Conservation (phyloP, 2,888 invertebrate species). For the Eupithecia abbreviata region DNA sequence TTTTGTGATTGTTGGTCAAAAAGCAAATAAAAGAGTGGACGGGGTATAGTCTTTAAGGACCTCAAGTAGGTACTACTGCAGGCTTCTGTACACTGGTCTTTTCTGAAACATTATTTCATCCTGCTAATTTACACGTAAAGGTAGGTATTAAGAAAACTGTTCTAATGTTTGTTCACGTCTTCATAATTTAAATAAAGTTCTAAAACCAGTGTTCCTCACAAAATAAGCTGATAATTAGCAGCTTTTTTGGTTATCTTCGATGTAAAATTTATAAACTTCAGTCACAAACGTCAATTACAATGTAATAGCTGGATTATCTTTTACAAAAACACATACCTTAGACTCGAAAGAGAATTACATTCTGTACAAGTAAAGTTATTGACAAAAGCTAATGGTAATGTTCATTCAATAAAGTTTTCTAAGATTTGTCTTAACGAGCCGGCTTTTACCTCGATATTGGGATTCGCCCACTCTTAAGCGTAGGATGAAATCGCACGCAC, state of each 20-base stretch:
- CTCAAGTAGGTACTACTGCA: not conserved
- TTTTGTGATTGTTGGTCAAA: too few relatives aligned
- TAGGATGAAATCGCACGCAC: constrained; percentile 57
- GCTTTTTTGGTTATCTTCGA: not conserved
- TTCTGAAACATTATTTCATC: not conserved
- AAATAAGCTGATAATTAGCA: not conserved
- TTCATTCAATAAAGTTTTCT: constrained; percentile 58
- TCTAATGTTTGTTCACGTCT: not conserved
- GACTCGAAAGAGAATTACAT: not conserved
- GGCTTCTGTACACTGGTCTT: not conserved
- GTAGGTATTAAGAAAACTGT: not conserved
- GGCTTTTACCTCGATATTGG: constrained; percentile 66
- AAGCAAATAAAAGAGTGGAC: too few relatives aligned
- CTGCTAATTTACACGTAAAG: not conserved
- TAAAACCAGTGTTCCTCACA: not conserved
- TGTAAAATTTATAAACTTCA: not conserved
- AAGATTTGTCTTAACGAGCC: constrained; percentile 62
- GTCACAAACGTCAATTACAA: not conserved
- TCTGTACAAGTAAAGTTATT: constrained; percentile 18
- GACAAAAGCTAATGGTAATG: constrained; percentile 47
- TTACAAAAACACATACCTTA: not conserved
- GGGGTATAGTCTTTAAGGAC: not conserved
- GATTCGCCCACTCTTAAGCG: constrained; percentile 65
- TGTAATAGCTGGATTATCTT: not conserved
- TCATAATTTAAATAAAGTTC: not conserved